These are phyloP conservation scores for Drosophila merina DNA, from an alignment of 2,888 invertebrate genomes.

Conservation along the genomic window DNA sequence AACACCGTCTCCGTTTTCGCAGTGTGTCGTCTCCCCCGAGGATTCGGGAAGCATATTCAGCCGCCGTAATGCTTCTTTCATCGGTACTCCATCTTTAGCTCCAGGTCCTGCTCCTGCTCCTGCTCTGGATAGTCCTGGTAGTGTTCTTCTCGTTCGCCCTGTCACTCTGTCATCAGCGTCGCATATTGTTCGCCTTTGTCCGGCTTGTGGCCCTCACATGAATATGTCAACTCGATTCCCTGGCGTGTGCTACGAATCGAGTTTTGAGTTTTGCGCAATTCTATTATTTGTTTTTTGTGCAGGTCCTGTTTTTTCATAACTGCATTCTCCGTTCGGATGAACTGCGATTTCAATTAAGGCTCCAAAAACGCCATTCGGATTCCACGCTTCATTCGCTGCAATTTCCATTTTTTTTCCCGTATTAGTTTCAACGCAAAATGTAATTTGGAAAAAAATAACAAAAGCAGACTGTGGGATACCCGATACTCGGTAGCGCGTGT, in stretches of 20 bases:
- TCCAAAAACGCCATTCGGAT: background rate
- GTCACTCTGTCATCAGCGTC: conserved; percentile 62
- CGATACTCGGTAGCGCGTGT: background rate
- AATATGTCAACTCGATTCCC: conserved; percentile 56
- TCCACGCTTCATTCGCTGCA: background rate
- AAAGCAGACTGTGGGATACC: background rate
- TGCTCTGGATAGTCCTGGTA: conserved; percentile 3
- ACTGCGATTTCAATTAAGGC: conserved; percentile 58
- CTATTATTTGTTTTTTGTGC: conserved; percentile 10
- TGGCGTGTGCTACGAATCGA: conserved; percentile 25
- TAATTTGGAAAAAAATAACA: background rate
- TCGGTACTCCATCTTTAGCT: conserved; percentile 35
- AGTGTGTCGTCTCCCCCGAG: conserved; percentile 58
- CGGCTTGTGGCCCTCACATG: conserved; percentile 27
- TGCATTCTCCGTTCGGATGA: conserved; percentile 28
- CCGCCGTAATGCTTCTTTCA: conserved; percentile 69
- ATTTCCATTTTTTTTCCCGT: background rate
- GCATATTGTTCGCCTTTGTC: conserved; percentile 61
- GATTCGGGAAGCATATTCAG: conserved; percentile 52
- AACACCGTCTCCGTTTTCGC: background rate
- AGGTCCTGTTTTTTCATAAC: conserved; percentile 9
- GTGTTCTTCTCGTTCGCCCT: conserved; percentile 29
- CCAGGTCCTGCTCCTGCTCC: conserved; percentile 13
- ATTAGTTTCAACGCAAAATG: background rate
- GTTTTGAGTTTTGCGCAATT: conserved; percentile 23